These are phyloP conservation scores for Prietella phreatophila DNA, from an alignment of 2,113 vertebrate species.

Conservation along the genomic window DNA sequence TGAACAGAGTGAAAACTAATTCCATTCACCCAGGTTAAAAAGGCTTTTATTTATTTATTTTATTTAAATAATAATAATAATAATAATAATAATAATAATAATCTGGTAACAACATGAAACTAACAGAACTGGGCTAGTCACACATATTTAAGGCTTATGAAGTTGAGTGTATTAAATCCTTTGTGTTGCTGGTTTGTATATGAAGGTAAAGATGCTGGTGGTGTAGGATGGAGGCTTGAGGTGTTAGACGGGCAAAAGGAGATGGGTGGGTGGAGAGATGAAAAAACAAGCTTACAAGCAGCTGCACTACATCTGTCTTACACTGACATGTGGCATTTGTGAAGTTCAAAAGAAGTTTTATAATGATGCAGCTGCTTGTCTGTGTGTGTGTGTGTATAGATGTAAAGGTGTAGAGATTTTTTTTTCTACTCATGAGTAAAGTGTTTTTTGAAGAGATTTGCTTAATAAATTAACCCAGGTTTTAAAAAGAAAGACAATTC, in stretches of 20 bases:
- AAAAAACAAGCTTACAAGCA: slow-evolving; percentile 65
- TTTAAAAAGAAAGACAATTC: background rate
- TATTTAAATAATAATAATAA: background rate
- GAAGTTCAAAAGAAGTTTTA: slow-evolving; percentile 76
- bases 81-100: background rate
- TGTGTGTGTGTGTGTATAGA: background rate
- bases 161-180: slow-evolving; percentile 4
- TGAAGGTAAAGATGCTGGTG: slow-evolving; percentile 18
- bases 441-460: background rate
- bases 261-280: slow-evolving; percentile 46
- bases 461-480: background rate
- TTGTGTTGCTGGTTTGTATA: slow-evolving; percentile 31
- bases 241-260: slow-evolving; percentile 19
- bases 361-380: slow-evolving; percentile 74
- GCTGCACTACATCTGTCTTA: slow-evolving; percentile 78
- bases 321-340: slow-evolving; percentile 75
- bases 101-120: background rate
- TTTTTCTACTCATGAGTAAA: background rate
- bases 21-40: no score
- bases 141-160: background rate
- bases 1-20: no score
- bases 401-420: background rate
- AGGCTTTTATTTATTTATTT: no score
- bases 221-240: slow-evolving; percentile 13
- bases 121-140: background rate